A percentile compares a stretch with the other conserved stretches of the same genome.
These are phyloP conservation scores for Pao palembangensis DNA, from an alignment of 2,113 vertebrate genomes.

Conservation along the genomic window DNA sequence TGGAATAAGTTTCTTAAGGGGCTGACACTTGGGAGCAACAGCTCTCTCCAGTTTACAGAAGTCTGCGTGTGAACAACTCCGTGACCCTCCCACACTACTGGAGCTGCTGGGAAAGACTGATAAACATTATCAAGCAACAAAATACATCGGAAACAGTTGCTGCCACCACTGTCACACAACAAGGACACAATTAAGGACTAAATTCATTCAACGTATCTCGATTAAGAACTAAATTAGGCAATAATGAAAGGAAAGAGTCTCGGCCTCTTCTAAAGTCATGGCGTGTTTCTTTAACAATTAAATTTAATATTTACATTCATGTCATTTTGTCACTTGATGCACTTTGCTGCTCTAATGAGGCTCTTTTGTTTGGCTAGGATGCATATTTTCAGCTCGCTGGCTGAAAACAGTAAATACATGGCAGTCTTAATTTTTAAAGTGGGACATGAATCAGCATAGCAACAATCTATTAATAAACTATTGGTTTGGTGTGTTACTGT, in stretches of 20 bases:
- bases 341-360: constrained; percentile 2
- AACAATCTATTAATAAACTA: no score
- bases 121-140: constrained; percentile 42
- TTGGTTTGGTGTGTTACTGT: no score
- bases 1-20: constrained; percentile 52
- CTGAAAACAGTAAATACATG: background rate
- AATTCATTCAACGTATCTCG: no score
- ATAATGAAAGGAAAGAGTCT: no score
- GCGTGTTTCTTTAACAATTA: background rate
- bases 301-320: background rate
- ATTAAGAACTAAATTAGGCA: no score
- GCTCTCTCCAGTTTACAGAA: constrained; percentile 43
- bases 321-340: background rate
- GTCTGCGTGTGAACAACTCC: constrained; percentile 18
- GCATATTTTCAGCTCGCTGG: background rate
- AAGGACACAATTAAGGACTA: no score
- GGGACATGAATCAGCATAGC: background rate
- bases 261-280: background rate
- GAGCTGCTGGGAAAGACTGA: constrained; percentile 38
- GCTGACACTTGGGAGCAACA: constrained; percentile 49
- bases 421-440: background rate
- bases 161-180: background rate
- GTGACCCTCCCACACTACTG: constrained; percentile 24
- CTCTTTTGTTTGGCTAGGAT: background rate
- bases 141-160: constrained; percentile 26